Evolutionary conservation across 2,888 invertebrate genomes (phyloP), one percentile per base, ranked within the genome.

Genomic region (Incurvaria masculella): DNA sequence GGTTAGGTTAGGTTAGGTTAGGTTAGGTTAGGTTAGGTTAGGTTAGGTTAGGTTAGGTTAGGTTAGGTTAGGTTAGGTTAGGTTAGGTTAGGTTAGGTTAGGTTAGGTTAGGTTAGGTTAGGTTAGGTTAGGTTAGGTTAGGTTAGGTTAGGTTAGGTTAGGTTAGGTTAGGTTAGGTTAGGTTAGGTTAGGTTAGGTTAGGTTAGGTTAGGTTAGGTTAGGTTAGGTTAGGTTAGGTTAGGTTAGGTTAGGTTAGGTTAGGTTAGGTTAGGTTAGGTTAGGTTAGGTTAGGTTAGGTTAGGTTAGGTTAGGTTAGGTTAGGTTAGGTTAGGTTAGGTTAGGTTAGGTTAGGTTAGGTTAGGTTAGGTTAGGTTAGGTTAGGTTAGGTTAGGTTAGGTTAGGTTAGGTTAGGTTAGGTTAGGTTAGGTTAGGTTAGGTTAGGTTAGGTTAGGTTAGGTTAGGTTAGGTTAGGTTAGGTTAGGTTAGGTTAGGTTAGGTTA

Each of bases 181-280:
- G 48, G 44, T 48, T 48, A 44, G 48, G 48, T 48, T 48, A 44
- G 44, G 48, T 48, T 44, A 44, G 44, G 44, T 48, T 48, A 44
- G 48, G 48, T 48, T 48, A 48, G 48, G 48, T 48, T 48, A 44
- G 48, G 48, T 48, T 48, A 48, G 48, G 48, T 48, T 48, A 47
- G 47, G 47, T 47, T 47, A 47, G 47, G 47, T 47, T 47, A 47
- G 47, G 47, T 47, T 47, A 47, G 47, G 47, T 47, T 47, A 47
- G 47, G 47, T 47, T 47, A 42, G 47, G 47, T 47, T 47, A 47
- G 47, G 47, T 47, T 47, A 42, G 47, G 47, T 47, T 47, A 47
- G 47, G 45, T 33, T 45, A 38, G 45, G 45, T 45, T 39, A 39
- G 45, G 33, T 45, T 47, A 20, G 42, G 42, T 42, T 47, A 27